Percentiles rank a stretch among this genome's conserved stretches.
Conservation (phyloP, 1,140 invertebrate species). For the Antheraea mylitta region DNA sequence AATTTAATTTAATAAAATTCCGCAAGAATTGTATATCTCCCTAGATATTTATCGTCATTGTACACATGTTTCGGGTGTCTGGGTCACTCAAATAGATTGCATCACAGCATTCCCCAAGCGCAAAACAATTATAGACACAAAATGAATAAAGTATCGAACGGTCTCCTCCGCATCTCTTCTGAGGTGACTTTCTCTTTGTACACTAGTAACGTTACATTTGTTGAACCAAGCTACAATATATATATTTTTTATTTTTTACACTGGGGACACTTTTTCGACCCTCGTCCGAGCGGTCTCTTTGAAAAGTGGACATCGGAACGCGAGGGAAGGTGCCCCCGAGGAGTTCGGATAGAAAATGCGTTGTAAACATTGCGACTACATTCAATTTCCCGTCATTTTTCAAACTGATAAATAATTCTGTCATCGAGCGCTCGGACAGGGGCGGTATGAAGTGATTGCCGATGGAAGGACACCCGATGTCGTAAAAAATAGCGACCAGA, state of each 20-base stretch:
- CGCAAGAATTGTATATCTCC: slow-evolving; percentile 43
- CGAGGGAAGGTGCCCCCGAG: slow-evolving; percentile 74
- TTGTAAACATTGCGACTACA: slow-evolving; percentile 80
- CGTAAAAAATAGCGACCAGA: slow-evolving; percentile 74
- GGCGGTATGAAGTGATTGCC: slow-evolving; percentile 78
- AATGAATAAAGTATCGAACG: slow-evolving; percentile 63
- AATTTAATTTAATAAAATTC: slow-evolving; percentile 21
- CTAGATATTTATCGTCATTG: slow-evolving; percentile 31
- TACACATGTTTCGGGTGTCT: slow-evolving; percentile 51
- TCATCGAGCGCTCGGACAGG: slow-evolving; percentile 77
- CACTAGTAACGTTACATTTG: slow-evolving; percentile 53
- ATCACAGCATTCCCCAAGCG: slow-evolving; percentile 49
- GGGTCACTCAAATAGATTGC: slow-evolving; percentile 68
- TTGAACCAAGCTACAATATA: slow-evolving; percentile 70
- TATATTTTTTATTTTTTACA: slow-evolving; percentile 69
- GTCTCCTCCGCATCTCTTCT: slow-evolving; percentile 46
- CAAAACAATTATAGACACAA: slow-evolving; percentile 63
- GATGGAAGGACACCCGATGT: slow-evolving; percentile 55
- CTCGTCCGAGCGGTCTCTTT: slow-evolving; percentile 79
- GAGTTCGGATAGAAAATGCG: slow-evolving; percentile 77
- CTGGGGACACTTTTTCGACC: slow-evolving; percentile 78
- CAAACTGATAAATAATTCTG: slow-evolving; percentile 81
- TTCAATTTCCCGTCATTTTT: slow-evolving; percentile 81
- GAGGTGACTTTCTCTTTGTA: slow-evolving; percentile 54
- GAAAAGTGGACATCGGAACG: slow-evolving; percentile 79